Evolutionary conservation across 1,140 invertebrate genomes (phyloP), one percentile per base, ranked within the genome.

Genomic region (Onthophagus taurus): DNA sequence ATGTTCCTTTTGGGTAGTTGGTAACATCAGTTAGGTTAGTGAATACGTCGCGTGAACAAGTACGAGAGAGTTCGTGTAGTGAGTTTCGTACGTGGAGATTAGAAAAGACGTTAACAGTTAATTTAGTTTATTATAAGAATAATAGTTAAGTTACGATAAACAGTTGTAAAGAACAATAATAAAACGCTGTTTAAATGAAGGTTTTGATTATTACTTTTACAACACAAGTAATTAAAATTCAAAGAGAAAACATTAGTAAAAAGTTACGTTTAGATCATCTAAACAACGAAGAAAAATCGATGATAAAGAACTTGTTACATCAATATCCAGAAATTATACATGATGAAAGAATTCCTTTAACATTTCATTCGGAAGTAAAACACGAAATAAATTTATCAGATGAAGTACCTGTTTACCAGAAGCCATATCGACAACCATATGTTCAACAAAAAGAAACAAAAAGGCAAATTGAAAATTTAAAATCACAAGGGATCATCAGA

Each of bases 401-500:
- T 16, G 18, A 41, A 26, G 11, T 12, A 5, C 21, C 38, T 7
- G 18, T 41, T 23, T 41, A 41, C 18, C 21, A 26, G 29, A 24
- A 29, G 13, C 38, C 38, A 11, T 41, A 41, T 41, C 11, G 38
- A 26, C 12, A 26, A 11, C 18, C 38, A 11, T 23, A n/a, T n/a
- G 11, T 29, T 12, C 20, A 41, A 29, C 18, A 18, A 2, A 5
- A 42, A 19, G 36, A 39, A 47, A 21, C 38, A 26, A 19, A 47
- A 20, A 37, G 8, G 5, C 45, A 50, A 33, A 33, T 50, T 16
- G 2, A 19, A 26, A 16, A 37, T 24, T 33, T 50, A 21, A 18
- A 31, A 43, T 9, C 24, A 26, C 12, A 47, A 24, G 41, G 13
- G 12, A 47, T 50, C n/a, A 50, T 50, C 11, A 20, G n/a, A 16